phyloP scores from a whole-genome alignment of 2,888 invertebrate genomes.

The Drosophila stalkeri region DNA sequence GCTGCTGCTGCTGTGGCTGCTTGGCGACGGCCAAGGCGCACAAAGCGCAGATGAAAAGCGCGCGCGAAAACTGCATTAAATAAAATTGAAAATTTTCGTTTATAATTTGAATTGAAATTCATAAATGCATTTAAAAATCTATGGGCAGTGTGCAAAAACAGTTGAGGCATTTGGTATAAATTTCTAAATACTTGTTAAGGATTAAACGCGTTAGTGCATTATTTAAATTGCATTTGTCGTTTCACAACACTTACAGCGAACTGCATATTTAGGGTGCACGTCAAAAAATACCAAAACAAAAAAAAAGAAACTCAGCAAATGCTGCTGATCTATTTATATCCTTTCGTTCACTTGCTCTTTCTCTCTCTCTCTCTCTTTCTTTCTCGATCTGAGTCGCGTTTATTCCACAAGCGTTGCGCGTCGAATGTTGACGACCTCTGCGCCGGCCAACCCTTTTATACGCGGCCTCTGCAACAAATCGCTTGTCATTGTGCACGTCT shows the following conservation, averaged over 20 bases:
- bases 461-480: slow-evolving; percentile 48
- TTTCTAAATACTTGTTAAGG: slow-evolving; percentile 5
- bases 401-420: slow-evolving; percentile 57
- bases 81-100: slow-evolving; percentile 19
- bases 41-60: slow-evolving; percentile 38
- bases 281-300: slow-evolving; percentile 39
- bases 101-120: slow-evolving; percentile 3
- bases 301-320: slow-evolving; percentile 23
- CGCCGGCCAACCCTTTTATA: slow-evolving; percentile 74
- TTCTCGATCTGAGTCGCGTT: slow-evolving; percentile 28
- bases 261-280: slow-evolving; percentile 48
- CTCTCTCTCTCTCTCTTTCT: slow-evolving; percentile 9
- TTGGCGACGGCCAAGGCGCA: slow-evolving; percentile 20
- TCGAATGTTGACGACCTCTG: slow-evolving; percentile 69
- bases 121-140: not conserved
- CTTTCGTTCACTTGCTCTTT: slow-evolving; percentile 25
- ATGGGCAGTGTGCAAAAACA: slow-evolving; percentile 12
- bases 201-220: slow-evolving; percentile 11
- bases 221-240: slow-evolving; percentile 9
- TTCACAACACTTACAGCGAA: slow-evolving; percentile 59
- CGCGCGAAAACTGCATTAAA: slow-evolving; percentile 52
- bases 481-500: slow-evolving; percentile 37
- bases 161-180: slow-evolving; percentile 10
- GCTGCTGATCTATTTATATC: slow-evolving; percentile 38
- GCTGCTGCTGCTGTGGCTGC: slow-evolving; percentile 10